Base-by-base conservation (phyloP, 1,140 invertebrate genomes). In the Drosophila littoralis region DNA sequence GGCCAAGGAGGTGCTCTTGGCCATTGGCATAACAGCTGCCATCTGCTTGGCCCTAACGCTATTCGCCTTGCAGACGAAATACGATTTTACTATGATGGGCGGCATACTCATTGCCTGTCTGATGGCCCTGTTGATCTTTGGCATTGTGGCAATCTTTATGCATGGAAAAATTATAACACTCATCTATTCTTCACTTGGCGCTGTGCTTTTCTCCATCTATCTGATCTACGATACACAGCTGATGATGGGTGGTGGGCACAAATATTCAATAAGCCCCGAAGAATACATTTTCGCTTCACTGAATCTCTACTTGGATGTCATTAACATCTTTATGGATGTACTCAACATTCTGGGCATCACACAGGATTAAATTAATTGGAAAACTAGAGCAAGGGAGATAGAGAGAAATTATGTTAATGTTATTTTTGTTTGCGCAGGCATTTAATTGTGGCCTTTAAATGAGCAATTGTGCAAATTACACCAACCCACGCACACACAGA, bases 61-160 rank as follows among this genome's bases (percentile, higher is more conserved):
- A 0, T 99, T 98, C 93, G 97, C 98, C 10, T 96, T 99, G 91
- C 98, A 99, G 93, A 98, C 97, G 0, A 98, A 97, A 92, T 95
- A 94, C 84, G 98, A 99, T 93, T 98, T 99, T 92, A 99, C 98
- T 6, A 94, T 94, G 38, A 93, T 96, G 92, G 95, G 96, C 28
- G 96, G 96, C 0, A 92, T 95, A 6, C 93, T 99, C 6, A 95
- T 99, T 45, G 95, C 97, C 6, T 94, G 94, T 10, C 71, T 96
- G 0, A 93, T 99, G 2, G 93, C 97, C 1, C 93, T 99, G 0
- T 50, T 98, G 7, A 76, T 98, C 1, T 98, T 98, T 86, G 97
- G 97, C 70, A 91, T 98, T 33, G 77, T 98, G 40, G 93, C 94
- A 0, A 94, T 96, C 0, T 95, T 98, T 89, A 93, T 96, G 28